phyloP scores from a whole-genome alignment of 2,113 vertebrate genomes.

The Actinemys pallida region DNA sequence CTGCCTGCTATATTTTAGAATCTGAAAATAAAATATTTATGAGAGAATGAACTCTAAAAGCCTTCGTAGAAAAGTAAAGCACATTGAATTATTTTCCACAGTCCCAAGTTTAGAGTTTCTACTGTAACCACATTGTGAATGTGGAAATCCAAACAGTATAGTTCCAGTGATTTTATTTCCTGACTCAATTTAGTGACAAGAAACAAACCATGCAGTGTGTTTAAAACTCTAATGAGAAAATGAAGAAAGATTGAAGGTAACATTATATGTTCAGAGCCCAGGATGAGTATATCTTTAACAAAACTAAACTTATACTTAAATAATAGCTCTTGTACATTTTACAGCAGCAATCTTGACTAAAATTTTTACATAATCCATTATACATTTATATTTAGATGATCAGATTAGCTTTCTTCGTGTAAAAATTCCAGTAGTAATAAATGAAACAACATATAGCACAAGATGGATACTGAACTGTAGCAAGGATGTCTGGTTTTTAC shows the following conservation, averaged over 20 bases:
- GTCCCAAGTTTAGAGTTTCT: not conserved
- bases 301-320: not conserved
- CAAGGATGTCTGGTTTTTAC: not conserved
- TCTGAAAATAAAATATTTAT: not conserved
- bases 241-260: not conserved
- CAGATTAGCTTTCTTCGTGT: not conserved
- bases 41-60: not conserved
- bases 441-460: not conserved
- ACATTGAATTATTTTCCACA: not conserved
- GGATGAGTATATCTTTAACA: not conserved
- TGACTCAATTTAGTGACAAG: not conserved
- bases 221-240: not conserved
- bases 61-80: not conserved
- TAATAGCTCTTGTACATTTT: not conserved
- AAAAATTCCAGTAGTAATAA: slow-evolving; percentile 15
- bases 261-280: not conserved
- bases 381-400: slow-evolving; percentile 44
- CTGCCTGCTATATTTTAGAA: not conserved
- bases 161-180: not conserved
- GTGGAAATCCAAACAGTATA: not conserved
- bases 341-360: not conserved
- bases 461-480: slow-evolving; percentile 8
- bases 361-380: not conserved
- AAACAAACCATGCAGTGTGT: not conserved
- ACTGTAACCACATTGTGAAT: not conserved